Conservation (phyloP, 1,140 invertebrate genomes). For the Melitaea cinxia region DNA sequence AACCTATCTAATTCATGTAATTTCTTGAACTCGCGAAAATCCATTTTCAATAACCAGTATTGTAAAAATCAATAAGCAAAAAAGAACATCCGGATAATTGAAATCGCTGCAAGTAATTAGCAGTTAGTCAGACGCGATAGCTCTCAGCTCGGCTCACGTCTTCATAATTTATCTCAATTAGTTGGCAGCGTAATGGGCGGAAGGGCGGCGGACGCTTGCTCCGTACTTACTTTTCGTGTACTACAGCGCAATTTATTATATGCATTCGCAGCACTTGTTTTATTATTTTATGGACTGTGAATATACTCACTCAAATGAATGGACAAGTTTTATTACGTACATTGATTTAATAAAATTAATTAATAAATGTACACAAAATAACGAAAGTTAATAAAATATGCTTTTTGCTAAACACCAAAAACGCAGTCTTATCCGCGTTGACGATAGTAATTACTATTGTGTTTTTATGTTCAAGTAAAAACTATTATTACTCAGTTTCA, state of each 20-base stretch:
- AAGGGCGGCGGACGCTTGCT: constrained; percentile 51
- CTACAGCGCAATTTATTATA: constrained; percentile 19
- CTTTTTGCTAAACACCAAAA: too few species aligned
- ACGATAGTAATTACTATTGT: too few species aligned
- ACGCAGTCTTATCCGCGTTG: too few species aligned
- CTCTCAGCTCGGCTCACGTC: constrained; percentile 64
- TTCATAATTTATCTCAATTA: constrained; percentile 79
- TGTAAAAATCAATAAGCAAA: constrained; percentile 29
- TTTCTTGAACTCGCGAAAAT: background rate
- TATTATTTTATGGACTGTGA: background rate
- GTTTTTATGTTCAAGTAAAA: too few species aligned
- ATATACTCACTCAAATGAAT: background rate
- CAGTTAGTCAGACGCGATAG: constrained; percentile 64
- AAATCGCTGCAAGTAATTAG: constrained; percentile 74
- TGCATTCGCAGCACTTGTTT: constrained; percentile 7
- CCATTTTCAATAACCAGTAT: constrained; percentile 24
- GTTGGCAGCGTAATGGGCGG: constrained; percentile 69
- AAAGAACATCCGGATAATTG: constrained; percentile 57
- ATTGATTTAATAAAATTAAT: background rate
- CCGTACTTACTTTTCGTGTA: constrained; percentile 34
- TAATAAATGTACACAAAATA: background rate
- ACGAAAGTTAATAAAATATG: too few species aligned
- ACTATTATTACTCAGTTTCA: too few species aligned
- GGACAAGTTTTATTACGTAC: background rate
- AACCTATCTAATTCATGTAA: background rate